Base-by-base conservation (phyloP, 2,113 vertebrate genomes). In the Pluvialis apricaria region DNA sequence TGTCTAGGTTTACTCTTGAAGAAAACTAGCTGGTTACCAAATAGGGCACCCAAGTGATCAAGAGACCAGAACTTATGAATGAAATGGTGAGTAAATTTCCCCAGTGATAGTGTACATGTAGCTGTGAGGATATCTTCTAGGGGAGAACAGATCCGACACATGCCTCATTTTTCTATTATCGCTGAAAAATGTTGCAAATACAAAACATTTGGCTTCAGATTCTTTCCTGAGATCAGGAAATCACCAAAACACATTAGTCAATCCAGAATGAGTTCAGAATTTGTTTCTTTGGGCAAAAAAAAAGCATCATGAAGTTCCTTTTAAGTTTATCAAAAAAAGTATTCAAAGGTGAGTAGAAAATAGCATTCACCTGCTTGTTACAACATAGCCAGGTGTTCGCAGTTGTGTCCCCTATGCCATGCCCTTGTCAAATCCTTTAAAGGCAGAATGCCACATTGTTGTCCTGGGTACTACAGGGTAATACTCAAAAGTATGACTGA, bases 61-160 rank as follows among this genome's bases (percentile, higher is more conserved):
- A n/a, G 34, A 66, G 49, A 78, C 13, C 8, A 54, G 51, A 58
- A 84, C 6, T 78, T 20, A 29, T n/a, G 36, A 66, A 47, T 34
- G 3, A 87, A 70, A 65, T 13, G 13, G 17, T 69, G n/a, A 69
- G 4, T 15, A 34, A 32, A 18, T 70, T 79, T 92, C 14, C 11
- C 5, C 24, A 36, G 3, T 61, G 40, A 40, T 6, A n/a, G 10
- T 13, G 3, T 6, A 38, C 3, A 8, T 4, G 5, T 16, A 70
- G 3, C 6, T 66, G 9, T 75, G 34, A 82, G 42, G 21, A 9
- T 19, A 31, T 24, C 18, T 87, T 90, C 18, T 25, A 58, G 18
- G n/a, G 11, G 3, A 44, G 40, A 72, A 51, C 1, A 32, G 10
- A 57, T 61, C n/a, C 84, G 40, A 94, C 9, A 14, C 21, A 78